Evolutionary conservation across 1,140 invertebrate species (phyloP).

Genomic region (Cydia splendana): DNA sequence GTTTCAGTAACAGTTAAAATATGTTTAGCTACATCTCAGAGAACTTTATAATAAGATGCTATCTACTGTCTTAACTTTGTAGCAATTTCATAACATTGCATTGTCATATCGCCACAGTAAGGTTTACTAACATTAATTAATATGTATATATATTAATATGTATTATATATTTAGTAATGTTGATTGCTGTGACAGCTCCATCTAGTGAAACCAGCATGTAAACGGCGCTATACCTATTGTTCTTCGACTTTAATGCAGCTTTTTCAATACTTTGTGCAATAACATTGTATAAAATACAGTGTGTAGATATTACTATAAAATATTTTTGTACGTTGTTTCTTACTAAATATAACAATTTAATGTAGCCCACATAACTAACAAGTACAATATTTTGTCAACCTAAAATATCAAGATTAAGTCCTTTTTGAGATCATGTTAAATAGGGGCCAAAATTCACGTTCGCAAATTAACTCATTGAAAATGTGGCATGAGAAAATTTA

Average conservation of each 20-base stretch:
- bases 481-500: background rate
- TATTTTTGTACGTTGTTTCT: constrained; percentile 23
- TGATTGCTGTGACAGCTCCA: too few species aligned
- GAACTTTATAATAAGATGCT: too few species aligned
- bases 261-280: constrained; percentile 21
- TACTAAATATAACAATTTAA: constrained; percentile 16
- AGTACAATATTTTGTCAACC: constrained; percentile 21
- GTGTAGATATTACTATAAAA: constrained; percentile 21
- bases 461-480: background rate
- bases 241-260: background rate
- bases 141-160: too few species aligned
- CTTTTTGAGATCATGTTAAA: constrained; percentile 11
- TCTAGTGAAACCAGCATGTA: background rate
- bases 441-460: constrained; percentile 23
- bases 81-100: too few species aligned
- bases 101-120: too few species aligned
- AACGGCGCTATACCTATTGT: background rate
- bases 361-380: constrained; percentile 6
- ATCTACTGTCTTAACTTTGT: too few species aligned
- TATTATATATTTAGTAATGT: too few species aligned
- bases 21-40: too few species aligned
- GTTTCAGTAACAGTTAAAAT: background rate
- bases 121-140: too few species aligned
- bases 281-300: constrained; percentile 31
- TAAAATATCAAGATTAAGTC: background rate